Evolutionary conservation across 2,888 invertebrate species (phyloP), one percentile per base, ranked within the genome.

Genomic region (Philhelius pedissequus): DNA sequence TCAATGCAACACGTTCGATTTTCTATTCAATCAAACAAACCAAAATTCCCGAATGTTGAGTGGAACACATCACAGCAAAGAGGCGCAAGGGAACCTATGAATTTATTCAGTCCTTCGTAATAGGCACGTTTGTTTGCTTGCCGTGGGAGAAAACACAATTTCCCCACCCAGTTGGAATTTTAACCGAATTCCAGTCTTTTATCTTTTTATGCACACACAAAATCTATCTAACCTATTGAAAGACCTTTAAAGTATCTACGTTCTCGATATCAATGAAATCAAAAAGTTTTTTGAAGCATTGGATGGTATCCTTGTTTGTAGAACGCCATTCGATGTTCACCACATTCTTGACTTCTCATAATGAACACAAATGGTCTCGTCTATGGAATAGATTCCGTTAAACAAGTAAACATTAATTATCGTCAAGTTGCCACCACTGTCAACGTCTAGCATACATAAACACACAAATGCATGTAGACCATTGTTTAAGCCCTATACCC

Each of bases 371-470:
- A 64, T 64, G 32, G 20, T 32, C n/a, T 13, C 8, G 13, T 7
- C 27, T 15, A 6, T 18, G 13, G 18, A 20, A 22, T 20, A 22
- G 45, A 45, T 45, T 62, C 45, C 64, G 4, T 48, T 22, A 48
- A 64, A 64, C 45, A 48, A 64, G 32, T 48, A 64, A 64, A 64
- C 64, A 64, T 64, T 64, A 64, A 64, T 64, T 64, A 64, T 64
- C 48, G 64, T 64, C 64, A 64, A 64, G 64, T 64, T 64, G 45
- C 45, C 30, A 48, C 45, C 45, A 27, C 43, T 64, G 64, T 64
- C 64, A 64, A 64, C 64, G 45, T 64, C 45, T 32, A 48, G 8
- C 30, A 30, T 25, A n/a, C 54, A 54, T 52, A 52, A n/a, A n/a
- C n/a, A n/a, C n/a, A n/a, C n/a, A n/a, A n/a, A n/a, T n/a, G n/a